Percentiles rank a stretch among this genome's conserved stretches.
These are phyloP conservation scores for Drosophila nikananu DNA, from an alignment of 1,140 invertebrate species.

Conservation along the genomic window DNA sequence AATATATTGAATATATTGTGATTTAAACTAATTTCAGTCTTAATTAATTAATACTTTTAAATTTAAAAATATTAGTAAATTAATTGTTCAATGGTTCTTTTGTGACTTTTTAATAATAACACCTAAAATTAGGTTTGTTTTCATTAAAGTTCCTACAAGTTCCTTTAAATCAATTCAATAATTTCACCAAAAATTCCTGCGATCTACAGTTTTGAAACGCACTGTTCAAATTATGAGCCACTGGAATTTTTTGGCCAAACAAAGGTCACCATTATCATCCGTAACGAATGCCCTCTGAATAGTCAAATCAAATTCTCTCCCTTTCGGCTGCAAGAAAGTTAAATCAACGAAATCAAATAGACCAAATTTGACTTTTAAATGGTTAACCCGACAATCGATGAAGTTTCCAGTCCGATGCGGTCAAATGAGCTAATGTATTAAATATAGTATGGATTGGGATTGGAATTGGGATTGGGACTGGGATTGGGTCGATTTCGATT, in stretches of 20 bases:
- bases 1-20: too few species aligned
- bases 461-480: background rate
- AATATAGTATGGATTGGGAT: constrained; percentile 37
- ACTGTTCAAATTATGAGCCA: constrained; percentile 5
- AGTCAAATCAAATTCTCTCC: constrained; percentile 51
- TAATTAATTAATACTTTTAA: background rate
- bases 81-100: background rate
- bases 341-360: constrained; percentile 18
- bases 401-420: constrained; percentile 33
- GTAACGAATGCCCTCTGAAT: constrained; percentile 57
- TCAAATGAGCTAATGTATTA: constrained; percentile 53
- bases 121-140: background rate
- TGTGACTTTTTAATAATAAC: background rate
- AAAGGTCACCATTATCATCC: constrained; percentile 59
- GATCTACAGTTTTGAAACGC: constrained; percentile 6
- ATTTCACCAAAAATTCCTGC: too few species aligned
- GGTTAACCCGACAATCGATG: constrained; percentile 15
- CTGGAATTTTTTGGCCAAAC: constrained; percentile 28
- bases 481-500: constrained; percentile 40
- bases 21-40: too few species aligned
- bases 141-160: background rate
- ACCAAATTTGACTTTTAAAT: constrained; percentile 73
- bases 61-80: background rate
- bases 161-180: background rate
- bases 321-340: constrained; percentile 47